phyloP scores from a whole-genome alignment of 2,797 vertebrate genomes.

The Dendrocincla tyrannina region DNA sequence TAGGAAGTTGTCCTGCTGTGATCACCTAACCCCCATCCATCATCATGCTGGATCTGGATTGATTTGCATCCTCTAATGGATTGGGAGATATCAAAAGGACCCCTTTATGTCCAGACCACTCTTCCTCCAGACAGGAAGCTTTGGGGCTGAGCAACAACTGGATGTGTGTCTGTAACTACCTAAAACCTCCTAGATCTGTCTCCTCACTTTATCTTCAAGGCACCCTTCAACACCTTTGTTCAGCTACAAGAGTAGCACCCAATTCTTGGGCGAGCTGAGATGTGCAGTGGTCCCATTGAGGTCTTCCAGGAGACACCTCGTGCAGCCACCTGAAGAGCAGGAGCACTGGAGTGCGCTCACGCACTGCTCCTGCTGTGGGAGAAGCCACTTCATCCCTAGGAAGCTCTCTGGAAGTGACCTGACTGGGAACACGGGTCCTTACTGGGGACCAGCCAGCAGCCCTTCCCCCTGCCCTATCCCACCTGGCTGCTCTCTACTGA shows the following conservation, averaged over 20 bases:
- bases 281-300: rapidly evolving
- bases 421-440: neutral
- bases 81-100: neutral
- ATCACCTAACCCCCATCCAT: neutral
- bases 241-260: neutral
- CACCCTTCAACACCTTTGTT: neutral
- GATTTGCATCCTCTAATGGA: neutral
- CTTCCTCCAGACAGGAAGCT: neutral
- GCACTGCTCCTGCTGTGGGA: neutral
- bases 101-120: neutral
- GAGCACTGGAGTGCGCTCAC: neutral
- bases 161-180: neutral
- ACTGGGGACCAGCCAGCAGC: neutral
- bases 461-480: neutral
- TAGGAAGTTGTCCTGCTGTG: neutral
- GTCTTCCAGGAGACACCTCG: neutral
- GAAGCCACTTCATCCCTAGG: neutral
- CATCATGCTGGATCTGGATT: neutral
- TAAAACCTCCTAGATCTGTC: neutral
- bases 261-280: neutral
- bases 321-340: neutral
- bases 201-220: neutral
- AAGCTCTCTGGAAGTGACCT: neutral
- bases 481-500: rapidly evolving
- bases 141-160: neutral